These are phyloP conservation scores for Harpalus rufipes DNA, from an alignment of 2,888 invertebrate genomes.

Conservation along the genomic window DNA sequence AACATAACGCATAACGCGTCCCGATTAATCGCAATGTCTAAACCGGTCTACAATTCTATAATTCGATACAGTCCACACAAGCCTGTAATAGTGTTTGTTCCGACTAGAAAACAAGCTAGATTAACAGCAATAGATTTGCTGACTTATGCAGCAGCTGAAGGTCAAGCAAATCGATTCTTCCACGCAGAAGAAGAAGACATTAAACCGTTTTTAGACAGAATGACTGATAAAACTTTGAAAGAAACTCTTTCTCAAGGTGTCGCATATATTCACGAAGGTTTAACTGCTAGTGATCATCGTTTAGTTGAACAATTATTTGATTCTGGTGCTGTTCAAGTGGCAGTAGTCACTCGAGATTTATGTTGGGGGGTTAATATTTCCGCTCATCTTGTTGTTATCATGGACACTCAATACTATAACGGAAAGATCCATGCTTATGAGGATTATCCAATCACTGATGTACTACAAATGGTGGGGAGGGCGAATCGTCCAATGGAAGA, in stretches of 20 bases:
- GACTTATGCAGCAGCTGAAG: conserved; percentile 95
- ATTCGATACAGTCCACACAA: conserved; percentile 89
- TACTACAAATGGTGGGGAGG: conserved; percentile 98
- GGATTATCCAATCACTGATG: conserved; percentile 98
- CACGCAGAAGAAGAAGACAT: conserved; percentile 93
- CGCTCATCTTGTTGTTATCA: conserved; percentile 96
- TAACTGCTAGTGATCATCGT: conserved; percentile 89
- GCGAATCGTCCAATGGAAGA: conserved; percentile 96
- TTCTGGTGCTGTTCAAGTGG: conserved; percentile 94
- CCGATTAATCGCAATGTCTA: conserved; percentile 97
- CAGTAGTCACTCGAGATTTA: conserved; percentile 94
- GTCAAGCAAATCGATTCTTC: conserved; percentile 91
- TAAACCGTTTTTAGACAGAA: conserved; percentile 91
- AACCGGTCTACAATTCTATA: conserved; percentile 97
- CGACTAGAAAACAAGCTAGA: conserved; percentile 93
- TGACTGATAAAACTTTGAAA: conserved; percentile 93
- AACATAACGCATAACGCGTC: conserved; percentile 99
- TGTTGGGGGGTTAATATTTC: conserved; percentile 95
- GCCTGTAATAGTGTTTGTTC: conserved; percentile 94
- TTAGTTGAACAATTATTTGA: conserved; percentile 96
- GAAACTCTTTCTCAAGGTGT: conserved; percentile 97
- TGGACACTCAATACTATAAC: conserved; percentile 96
- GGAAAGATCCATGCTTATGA: conserved; percentile 93
- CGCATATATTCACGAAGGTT: conserved; percentile 97
- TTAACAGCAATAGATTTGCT: conserved; percentile 97